A percentile compares a stretch with the other conserved stretches of the same genome.
Evolutionary conservation across 1,140 invertebrate species (phyloP).

Genomic region (Danaus melanippus): DNA sequence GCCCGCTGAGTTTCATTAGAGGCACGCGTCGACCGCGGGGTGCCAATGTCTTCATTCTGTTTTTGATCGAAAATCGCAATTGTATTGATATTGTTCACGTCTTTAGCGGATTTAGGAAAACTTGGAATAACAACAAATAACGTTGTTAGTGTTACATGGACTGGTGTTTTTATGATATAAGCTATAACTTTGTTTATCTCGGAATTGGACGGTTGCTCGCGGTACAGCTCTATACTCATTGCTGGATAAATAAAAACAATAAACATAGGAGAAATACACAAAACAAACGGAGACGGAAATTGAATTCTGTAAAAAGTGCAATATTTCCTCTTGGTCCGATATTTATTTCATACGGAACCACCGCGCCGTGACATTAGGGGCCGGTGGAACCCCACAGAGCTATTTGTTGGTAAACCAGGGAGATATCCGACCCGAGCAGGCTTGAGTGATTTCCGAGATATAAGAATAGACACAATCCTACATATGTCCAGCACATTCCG

Average conservation of each 20-base stretch:
- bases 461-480: constrained; percentile 13
- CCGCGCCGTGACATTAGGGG: constrained; percentile 26
- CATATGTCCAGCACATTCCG: too few relatives aligned
- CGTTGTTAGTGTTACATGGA: too few relatives aligned
- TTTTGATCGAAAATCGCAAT: constrained; percentile 17
- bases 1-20: constrained; percentile 41
- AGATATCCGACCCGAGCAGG: constrained; percentile 37
- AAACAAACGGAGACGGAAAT: constrained; percentile 27
- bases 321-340: constrained; percentile 32
- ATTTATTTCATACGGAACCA: constrained; percentile 25
- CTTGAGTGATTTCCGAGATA: constrained; percentile 28
- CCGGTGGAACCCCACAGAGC: constrained; percentile 37
- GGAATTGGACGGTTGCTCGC: too few relatives aligned
- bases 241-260: constrained; percentile 5
- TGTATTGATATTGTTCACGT: too few relatives aligned
- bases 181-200: too few relatives aligned
- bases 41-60: constrained; percentile 52
- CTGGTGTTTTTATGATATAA: too few relatives aligned
- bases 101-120: too few relatives aligned
- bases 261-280: constrained; percentile 1
- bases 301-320: constrained; percentile 35
- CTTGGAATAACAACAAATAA: too few relatives aligned
- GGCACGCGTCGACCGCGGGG: constrained; percentile 34
- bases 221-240: background rate
- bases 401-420: constrained; percentile 49